Conservation (phyloP, 2,113 vertebrate genomes). For the Lamprologus sp. region DNA sequence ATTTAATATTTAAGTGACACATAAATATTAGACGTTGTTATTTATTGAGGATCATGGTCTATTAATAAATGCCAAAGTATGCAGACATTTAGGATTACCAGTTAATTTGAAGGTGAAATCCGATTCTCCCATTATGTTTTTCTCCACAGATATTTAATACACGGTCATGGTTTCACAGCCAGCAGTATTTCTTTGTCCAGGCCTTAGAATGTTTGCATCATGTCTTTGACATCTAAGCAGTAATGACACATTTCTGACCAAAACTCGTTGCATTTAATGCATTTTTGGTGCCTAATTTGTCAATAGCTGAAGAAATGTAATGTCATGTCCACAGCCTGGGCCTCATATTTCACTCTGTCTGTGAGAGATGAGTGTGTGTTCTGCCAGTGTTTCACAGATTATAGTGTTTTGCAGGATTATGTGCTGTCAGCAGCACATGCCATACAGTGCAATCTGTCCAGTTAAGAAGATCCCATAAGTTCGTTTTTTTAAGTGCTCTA, state of each 20-base stretch:
- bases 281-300: not conserved
- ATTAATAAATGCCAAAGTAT: not conserved
- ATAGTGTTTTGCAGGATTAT: not conserved
- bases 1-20: not conserved
- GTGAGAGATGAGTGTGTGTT: not conserved
- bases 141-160: not conserved
- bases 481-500: not conserved
- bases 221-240: not conserved
- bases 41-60: not conserved
- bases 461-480: conserved; percentile 1
- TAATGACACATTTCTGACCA: not conserved
- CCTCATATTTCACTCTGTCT: not conserved
- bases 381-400: not conserved
- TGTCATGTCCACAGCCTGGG: not conserved
- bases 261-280: not conserved
- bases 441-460: conserved; percentile 2
- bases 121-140: not conserved
- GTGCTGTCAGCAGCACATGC: not conserved
- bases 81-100: not conserved
- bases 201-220: not conserved
- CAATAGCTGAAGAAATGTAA: not conserved
- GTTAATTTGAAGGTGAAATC: not conserved
- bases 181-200: not conserved
- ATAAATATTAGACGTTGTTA: not conserved
- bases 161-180: not conserved